These are phyloP conservation scores for Rhinopomastus cyanomelas DNA, from an alignment of 2,113 vertebrate species.

Conservation along the genomic window DNA sequence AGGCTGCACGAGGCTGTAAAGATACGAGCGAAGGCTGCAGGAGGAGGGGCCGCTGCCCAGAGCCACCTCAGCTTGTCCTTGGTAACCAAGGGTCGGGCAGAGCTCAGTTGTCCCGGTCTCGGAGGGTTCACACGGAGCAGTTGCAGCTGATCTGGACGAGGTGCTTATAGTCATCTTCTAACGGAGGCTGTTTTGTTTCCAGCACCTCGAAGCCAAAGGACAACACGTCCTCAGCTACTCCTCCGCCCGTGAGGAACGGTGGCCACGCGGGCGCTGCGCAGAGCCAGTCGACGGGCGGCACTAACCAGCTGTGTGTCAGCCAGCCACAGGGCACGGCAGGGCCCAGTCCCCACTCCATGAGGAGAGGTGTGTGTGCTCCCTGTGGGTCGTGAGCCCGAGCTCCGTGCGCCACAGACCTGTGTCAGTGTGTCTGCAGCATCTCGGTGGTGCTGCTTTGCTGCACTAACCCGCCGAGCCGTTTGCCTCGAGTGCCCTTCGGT, in stretches of 20 bases:
- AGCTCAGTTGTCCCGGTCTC: neutral
- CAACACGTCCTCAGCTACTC: slow-evolving; percentile 43
- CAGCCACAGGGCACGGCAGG: slow-evolving; percentile 76
- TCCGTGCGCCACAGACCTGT: too few relatives aligned
- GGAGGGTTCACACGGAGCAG: fast-evolving
- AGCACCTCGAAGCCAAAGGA: slow-evolving; percentile 86
- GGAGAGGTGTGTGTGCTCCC: slow-evolving; percentile 87
- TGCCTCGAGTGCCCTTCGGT: too few relatives aligned
- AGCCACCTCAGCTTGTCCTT: neutral
- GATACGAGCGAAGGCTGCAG: neutral
- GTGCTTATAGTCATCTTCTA: neutral
- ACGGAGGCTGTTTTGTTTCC: neutral
- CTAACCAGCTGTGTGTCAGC: slow-evolving; percentile 75
- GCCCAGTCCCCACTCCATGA: slow-evolving; percentile 87
- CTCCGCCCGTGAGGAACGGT: slow-evolving; percentile 80
- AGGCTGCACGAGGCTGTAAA: too few relatives aligned
- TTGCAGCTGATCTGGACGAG: neutral
- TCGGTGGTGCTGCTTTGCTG: too few relatives aligned
- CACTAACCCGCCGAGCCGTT: too few relatives aligned
- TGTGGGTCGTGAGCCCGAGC: too few relatives aligned
- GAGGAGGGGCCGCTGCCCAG: neutral
- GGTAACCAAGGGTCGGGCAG: neutral
- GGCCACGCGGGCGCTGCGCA: slow-evolving; percentile 29
- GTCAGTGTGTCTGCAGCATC: too few relatives aligned
- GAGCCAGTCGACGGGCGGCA: slow-evolving; percentile 12